Percentiles rank a stretch among this genome's conserved stretches.
Evolutionary conservation across 2,113 vertebrate genomes (phyloP).

Genomic region (Siphamia tubifer): DNA sequence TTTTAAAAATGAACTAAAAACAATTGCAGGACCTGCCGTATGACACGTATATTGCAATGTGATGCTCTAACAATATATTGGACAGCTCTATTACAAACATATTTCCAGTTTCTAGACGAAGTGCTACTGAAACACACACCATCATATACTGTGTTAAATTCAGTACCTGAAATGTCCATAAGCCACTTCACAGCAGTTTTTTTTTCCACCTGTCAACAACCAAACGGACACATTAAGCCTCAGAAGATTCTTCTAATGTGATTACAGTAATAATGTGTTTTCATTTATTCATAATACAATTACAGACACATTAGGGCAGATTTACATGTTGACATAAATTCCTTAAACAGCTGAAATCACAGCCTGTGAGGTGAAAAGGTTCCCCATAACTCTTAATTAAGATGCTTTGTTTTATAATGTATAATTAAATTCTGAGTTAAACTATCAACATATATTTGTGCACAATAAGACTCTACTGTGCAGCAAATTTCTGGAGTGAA

Average conservation of each 20-base stretch:
- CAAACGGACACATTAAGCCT: background rate
- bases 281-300: slow-evolving; percentile 47
- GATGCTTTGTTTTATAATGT: slow-evolving; percentile 1
- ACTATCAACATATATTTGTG: too few relatives aligned
- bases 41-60: too few relatives aligned
- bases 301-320: slow-evolving; percentile 20
- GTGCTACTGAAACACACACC: too few relatives aligned
- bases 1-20: too few relatives aligned
- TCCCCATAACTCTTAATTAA: background rate
- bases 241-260: slow-evolving; percentile 5
- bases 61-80: too few relatives aligned
- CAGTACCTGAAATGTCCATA: background rate
- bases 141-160: too few relatives aligned
- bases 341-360: background rate
- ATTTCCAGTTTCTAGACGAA: too few relatives aligned
- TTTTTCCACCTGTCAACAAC: slow-evolving; percentile 6
- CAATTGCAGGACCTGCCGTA: too few relatives aligned
- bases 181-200: background rate
- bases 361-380: background rate
- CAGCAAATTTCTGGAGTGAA: too few relatives aligned
- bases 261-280: slow-evolving; percentile 33
- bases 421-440: slow-evolving; percentile 6
- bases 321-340: background rate
- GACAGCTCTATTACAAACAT: too few relatives aligned
- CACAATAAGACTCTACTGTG: too few relatives aligned